A percentile compares a stretch with the other conserved stretches of the same genome.
phyloP scores from a whole-genome alignment of 2,113 vertebrate species.

The Sander lucioperca region DNA sequence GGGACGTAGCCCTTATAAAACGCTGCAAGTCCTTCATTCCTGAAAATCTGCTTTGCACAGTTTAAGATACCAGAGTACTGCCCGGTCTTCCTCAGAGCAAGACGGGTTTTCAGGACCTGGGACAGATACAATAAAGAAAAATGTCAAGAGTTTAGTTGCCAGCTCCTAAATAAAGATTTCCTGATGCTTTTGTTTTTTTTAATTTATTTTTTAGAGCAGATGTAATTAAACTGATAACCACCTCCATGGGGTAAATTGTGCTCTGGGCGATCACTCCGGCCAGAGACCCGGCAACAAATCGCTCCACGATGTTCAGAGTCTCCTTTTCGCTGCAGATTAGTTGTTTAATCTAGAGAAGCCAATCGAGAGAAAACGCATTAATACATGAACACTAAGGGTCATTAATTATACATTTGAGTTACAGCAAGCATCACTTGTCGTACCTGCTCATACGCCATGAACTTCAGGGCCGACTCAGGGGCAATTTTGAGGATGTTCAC shows the following conservation, averaged over 20 bases:
- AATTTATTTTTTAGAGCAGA: accelerated
- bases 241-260: conserved; percentile 98
- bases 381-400: accelerated
- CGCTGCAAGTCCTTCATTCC: conserved; percentile 88
- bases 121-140: background rate
- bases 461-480: conserved; percentile 95
- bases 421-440: accelerated
- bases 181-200: accelerated
- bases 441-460: conserved; percentile 99
- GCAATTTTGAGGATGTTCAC: conserved; percentile 96
- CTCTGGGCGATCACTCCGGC: conserved; percentile 96
- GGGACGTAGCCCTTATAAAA: conserved; percentile 98
- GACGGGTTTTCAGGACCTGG: conserved; percentile 95
- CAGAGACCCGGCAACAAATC: conserved; percentile 92
- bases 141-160: background rate
- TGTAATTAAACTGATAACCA: conserved; percentile 68
- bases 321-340: conserved; percentile 91
- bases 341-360: conserved; percentile 88
- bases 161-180: background rate
- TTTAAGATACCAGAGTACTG: conserved; percentile 92
- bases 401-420: accelerated
- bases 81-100: conserved; percentile 91
- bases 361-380: background rate
- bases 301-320: conserved; percentile 89
- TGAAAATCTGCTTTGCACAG: conserved; percentile 92